Base-by-base conservation (phyloP, 2,888 invertebrate species). In the Drosophila fungiperda region DNA sequence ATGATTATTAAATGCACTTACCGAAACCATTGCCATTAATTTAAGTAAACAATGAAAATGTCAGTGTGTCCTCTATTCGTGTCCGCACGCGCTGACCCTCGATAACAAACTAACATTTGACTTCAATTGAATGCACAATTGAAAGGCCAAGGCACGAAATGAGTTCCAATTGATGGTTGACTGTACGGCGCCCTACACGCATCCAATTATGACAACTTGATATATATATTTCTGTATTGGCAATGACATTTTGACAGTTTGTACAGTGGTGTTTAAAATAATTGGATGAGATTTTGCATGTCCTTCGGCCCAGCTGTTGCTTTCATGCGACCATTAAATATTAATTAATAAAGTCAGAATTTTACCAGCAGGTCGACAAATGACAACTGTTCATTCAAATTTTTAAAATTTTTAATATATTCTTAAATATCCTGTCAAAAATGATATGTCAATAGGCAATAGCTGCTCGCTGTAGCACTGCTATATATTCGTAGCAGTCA, bases 261-360 rank as follows among this genome's bases (percentile, higher is more conserved):
- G 53, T 35, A 11, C 33, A 35, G 71, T 57, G 68, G 59, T 54
- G 53, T 20, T 49, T 65, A 17, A 59, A 45, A 40, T 53, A 36
- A 58, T 60, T 65, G 55, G 38, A 38, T 33, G 26, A 48, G 35
- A 49, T 65, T 57, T 78, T 68, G 63, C 57, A 64, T 75, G 84
- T 62, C 90, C 87, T 80, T 88, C 64, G 55, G 2, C 45, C 60
- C 87, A 90, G 82, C 83, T 90, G 87, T 26, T 26, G 32, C 11
- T 72, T 71, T 58, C 87, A 73, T 45, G 29, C 26, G 2, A 1
- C 11, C 9, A 7, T 36, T 89, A 50, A 90, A 80, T 88, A 63
- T 78, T 80, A 73, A 32, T 72, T 12, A 17, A n/a, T 12, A 4
- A n/a, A 23, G 15, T 8, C 36, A 0, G 23, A 40, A 3, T 26